Evolutionary conservation across 2,888 invertebrate genomes (phyloP), one percentile per base, ranked within the genome.

Genomic region (Cactoblastis cactorum): DNA sequence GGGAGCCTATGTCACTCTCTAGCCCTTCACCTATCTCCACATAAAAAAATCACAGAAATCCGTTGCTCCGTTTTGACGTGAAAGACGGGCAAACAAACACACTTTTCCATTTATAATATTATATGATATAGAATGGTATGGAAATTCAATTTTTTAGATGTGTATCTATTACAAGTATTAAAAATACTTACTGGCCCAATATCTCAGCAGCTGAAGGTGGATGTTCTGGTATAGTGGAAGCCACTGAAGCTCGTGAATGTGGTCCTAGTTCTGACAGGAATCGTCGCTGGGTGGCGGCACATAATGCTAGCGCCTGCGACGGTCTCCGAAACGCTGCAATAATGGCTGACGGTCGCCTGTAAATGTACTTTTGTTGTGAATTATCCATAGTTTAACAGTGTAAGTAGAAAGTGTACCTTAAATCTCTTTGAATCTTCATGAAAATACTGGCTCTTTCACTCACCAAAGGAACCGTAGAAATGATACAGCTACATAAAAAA

Each of bases 311-410:
- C n/a, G 91, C 90, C 64, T 92, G 92, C 37, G 92, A 92, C 3
- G 92, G 92, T 32, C 92, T 82, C 4, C 92, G 87, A 53, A 92
- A 87, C 14, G 92, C 92, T n/a, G 92, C 92, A 56, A 93, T 90
- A 43, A 93, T 91, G 1, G 91, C 90, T 5, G 93, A 93, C 0
- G 93, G 92, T 38, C 93, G 87, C 67, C 93, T 90, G 61, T 17
- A 63, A 59, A 15, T 8, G 12, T 45, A 19, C 19, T 5, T 19
- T n/a, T n/a, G n/a, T n/a, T n/a, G n/a, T n/a, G n/a, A n/a, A n/a
- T n/a, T n/a, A n/a, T n/a, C n/a, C n/a, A n/a, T n/a, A n/a, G n/a
- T n/a, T n/a, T n/a, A n/a, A n/a, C n/a, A n/a, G n/a, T n/a, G n/a
- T n/a, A n/a, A n/a, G n/a, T n/a, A n/a, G n/a, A n/a, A n/a, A n/a